These are phyloP conservation scores for Nesidiocoris tenuis DNA, from an alignment of 2,888 invertebrate genomes.

Conservation along the genomic window DNA sequence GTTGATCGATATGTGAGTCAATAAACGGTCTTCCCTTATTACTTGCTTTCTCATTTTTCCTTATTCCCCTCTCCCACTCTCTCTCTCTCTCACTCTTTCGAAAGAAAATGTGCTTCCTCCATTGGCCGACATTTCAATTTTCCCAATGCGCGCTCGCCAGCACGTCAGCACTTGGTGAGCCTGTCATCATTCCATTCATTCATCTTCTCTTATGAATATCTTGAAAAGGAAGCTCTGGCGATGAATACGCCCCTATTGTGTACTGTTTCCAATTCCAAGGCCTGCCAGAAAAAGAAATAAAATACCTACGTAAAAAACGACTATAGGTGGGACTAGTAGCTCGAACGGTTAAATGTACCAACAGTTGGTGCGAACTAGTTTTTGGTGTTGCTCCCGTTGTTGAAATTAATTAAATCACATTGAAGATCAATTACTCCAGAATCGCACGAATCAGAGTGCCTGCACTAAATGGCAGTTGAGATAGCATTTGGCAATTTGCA, in stretches of 20 bases:
- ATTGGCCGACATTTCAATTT: neutral
- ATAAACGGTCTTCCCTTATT: conserved; percentile 26
- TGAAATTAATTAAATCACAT: too few relatives aligned
- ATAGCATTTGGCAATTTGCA: too few relatives aligned
- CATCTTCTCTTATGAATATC: neutral
- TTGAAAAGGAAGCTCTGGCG: neutral
- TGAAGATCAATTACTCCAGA: too few relatives aligned
- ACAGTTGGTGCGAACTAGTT: too few relatives aligned
- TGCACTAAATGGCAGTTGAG: too few relatives aligned
- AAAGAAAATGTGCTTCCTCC: neutral
- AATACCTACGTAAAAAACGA: too few relatives aligned
- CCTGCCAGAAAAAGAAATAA: too few relatives aligned
- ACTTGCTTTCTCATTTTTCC: conserved; percentile 14
- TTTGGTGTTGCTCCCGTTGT: too few relatives aligned
- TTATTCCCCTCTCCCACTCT: neutral
- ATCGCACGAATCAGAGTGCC: too few relatives aligned
- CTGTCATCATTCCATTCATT: neutral
- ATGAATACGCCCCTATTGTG: neutral
- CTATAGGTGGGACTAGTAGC: too few relatives aligned
- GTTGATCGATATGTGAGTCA: conserved; percentile 35
- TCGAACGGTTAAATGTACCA: too few relatives aligned
- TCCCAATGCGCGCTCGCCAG: neutral
- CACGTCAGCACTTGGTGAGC: neutral
- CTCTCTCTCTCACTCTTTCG: neutral
- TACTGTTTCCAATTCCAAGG: neutral